Conservation (phyloP, 1,140 invertebrate genomes). For the Leptinotarsa defecta region DNA sequence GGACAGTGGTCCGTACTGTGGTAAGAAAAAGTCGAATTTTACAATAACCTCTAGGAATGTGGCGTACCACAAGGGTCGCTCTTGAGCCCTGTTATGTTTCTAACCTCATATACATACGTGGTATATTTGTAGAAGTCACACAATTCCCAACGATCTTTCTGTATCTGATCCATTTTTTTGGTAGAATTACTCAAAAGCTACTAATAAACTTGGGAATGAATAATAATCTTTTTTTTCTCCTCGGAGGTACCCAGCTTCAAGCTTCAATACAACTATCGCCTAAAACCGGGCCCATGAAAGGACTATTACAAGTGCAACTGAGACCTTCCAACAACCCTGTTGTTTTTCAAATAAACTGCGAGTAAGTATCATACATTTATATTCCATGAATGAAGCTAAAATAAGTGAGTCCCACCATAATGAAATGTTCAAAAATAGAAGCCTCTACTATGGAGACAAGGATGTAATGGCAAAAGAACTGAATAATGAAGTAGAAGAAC, state of each 20-base stretch:
- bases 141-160: background rate
- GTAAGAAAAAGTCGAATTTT: conserved; percentile 39
- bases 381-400: too few relatives aligned
- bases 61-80: background rate
- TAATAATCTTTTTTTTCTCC: background rate
- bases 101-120: background rate
- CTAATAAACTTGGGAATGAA: background rate
- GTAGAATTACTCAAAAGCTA: background rate
- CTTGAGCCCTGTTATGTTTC: background rate
- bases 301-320: conserved; percentile 49
- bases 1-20: conserved; percentile 51
- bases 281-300: conserved; percentile 46
- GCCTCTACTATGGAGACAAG: too few relatives aligned
- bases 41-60: background rate
- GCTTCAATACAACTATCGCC: conserved; percentile 49
- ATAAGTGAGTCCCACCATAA: too few relatives aligned
- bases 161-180: background rate
- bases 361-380: conserved; percentile 42
- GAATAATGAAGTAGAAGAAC: too few relatives aligned
- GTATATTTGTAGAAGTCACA: background rate
- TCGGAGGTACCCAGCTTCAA: conserved; percentile 53
- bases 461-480: too few relatives aligned
- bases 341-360: conserved; percentile 48
- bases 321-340: conserved; percentile 44
- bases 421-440: too few relatives aligned